A percentile compares a stretch with the other conserved stretches of the same genome.
These are phyloP conservation scores for Caenorhabditis sp. DNA, from an alignment of 2,888 invertebrate genomes.

Conservation along the genomic window DNA sequence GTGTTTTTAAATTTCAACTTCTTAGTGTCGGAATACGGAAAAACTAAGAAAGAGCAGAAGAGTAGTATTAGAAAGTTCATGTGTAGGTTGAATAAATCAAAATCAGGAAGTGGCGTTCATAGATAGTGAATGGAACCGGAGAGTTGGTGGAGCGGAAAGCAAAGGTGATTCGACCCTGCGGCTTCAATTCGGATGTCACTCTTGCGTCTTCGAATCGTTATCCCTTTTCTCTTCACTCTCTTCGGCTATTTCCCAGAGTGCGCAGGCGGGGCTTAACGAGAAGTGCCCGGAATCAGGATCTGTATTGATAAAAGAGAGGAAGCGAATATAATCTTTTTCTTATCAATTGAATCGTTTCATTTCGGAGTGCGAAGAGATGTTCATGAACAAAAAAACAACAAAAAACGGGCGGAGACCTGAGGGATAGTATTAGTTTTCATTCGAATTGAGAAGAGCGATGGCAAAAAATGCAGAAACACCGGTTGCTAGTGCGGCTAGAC, in stretches of 20 bases:
- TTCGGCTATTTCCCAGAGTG: conserved; percentile 34
- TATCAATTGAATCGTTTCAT: conserved; percentile 42
- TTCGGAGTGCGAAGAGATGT: conserved; percentile 18
- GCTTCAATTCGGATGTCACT: conserved; percentile 53
- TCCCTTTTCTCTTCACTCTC: conserved; percentile 37
- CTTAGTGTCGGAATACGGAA: conserved; percentile 10
- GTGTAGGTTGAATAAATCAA: conserved; percentile 17
- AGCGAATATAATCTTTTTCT: conserved; percentile 49
- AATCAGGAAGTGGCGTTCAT: conserved; percentile 43
- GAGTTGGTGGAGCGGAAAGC: conserved; percentile 58
- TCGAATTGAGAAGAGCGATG: conserved; percentile 47
- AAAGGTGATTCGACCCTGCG: conserved; percentile 39
- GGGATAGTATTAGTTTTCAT: conserved; percentile 21
- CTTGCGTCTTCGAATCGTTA: conserved; percentile 41
- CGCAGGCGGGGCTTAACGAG: conserved; percentile 53
- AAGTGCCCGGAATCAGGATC: conserved; percentile 47
- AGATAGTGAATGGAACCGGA: conserved; percentile 32
- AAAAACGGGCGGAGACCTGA: conserved; percentile 1
- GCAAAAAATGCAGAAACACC: conserved; percentile 58
- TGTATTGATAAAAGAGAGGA: conserved; percentile 39
- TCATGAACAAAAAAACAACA: conserved; percentile 9
- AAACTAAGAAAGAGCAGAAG: conserved; percentile 29
- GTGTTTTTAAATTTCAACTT: conserved; percentile 28
- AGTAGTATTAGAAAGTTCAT: conserved; percentile 44
- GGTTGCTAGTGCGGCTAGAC: conserved; percentile 40